Base-by-base conservation (phyloP, 2,888 invertebrate species). In the Metellina segmentata region DNA sequence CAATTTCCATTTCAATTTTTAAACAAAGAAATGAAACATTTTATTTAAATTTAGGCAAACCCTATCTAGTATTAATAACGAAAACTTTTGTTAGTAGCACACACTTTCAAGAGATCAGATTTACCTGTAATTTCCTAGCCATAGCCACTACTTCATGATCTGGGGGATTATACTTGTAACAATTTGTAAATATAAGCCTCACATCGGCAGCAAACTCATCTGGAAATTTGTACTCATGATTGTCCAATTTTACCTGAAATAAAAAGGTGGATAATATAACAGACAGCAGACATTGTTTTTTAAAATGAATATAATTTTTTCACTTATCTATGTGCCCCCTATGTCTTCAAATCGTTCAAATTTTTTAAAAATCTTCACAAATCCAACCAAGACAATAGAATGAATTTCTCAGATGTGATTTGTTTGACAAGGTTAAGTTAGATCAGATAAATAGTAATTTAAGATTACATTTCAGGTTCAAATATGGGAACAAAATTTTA, bases 131-230 rank as follows among this genome's bases (percentile, higher is more conserved):
- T 95, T 99, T 99, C 94, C 98, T 96, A 52, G 99, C 99, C 99
- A 99, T 99, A 79, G 97, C 97, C 85, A 99, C 99, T 78, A 99
- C 99, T 95, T 99, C 99, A 95, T 99, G 99, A 96, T 99, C 98
- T 94, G 98, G 97, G 87, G 99, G 99, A 95, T 99, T 99, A 96
- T 99, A 99, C 95, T 99, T 98, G 96, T 99, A 99, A 96, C 99
- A 99, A 96, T 99, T 99, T 94, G 98, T 98, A 96, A 98, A 99
- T 96, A 99, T 99, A 96, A 99, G 97, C 95, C 99, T 96, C 90
- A 99, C 98, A 95, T 99, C 99, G 93, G 97, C 96, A 34, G 98
- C 99, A 95, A 99, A 99, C 95, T 99, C 99, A 93, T 97, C 97
- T 13, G 98, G 97, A 93, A 97, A 97, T 95, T 97, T 97, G 95